phyloP scores from a whole-genome alignment of 2,888 invertebrate genomes.

The Dugesia japonica region DNA sequence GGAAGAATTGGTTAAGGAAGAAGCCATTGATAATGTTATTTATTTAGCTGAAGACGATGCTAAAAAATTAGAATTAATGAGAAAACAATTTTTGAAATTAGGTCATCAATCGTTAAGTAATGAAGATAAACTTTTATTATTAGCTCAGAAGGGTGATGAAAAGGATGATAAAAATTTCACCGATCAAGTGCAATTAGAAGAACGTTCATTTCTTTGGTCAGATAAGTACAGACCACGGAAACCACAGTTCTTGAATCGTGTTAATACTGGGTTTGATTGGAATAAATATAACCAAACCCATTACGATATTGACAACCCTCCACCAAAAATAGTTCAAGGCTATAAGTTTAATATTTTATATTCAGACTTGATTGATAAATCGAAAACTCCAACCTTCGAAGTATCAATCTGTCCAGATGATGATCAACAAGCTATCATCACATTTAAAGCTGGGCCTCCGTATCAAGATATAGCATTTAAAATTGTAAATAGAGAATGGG shows the following conservation, averaged over 20 bases:
- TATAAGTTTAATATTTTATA: slow-evolving; percentile 99
- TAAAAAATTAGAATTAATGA: neutral
- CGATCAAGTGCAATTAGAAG: slow-evolving; percentile 66
- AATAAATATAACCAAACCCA: slow-evolving; percentile 99
- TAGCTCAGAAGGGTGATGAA: slow-evolving; percentile 14
- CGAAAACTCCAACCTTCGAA: slow-evolving; percentile 73
- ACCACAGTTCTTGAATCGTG: slow-evolving; percentile 82
- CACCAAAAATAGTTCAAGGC: slow-evolving; percentile 97
- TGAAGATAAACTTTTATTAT: neutral
- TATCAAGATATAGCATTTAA: slow-evolving; percentile 98
- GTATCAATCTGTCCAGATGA: slow-evolving; percentile 76
- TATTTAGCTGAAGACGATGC: slow-evolving; percentile 39
- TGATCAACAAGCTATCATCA: slow-evolving; percentile 75
- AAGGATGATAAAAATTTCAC: neutral
- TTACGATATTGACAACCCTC: slow-evolving; percentile 99
- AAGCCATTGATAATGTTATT: slow-evolving; percentile 57
- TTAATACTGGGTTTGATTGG: slow-evolving; percentile 82
- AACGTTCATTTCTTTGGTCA: slow-evolving; percentile 71
- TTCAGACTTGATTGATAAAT: slow-evolving; percentile 85
- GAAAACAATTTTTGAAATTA: neutral
- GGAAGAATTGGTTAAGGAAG: slow-evolving; percentile 57
- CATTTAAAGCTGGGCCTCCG: slow-evolving; percentile 93
- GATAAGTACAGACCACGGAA: slow-evolving; percentile 94
- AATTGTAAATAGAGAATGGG: slow-evolving; percentile 97
- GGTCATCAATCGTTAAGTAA: neutral